Evolutionary conservation across 2,888 invertebrate genomes (phyloP).

Genomic region (Yponomeuta cagnagella): DNA sequence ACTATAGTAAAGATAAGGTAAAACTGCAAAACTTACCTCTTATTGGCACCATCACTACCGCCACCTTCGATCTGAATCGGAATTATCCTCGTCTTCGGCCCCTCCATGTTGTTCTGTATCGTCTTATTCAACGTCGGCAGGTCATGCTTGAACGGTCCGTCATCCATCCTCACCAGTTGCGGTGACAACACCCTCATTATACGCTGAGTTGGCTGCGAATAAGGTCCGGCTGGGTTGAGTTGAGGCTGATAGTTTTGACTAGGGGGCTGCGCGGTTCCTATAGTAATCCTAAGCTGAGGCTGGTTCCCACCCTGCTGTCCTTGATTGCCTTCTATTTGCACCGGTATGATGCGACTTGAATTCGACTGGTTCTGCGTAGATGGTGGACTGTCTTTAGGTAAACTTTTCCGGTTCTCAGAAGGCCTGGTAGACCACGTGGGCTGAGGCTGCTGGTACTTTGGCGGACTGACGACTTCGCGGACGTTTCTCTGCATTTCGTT

Average conservation of each 20-base stretch:
- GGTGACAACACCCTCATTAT: constrained; percentile 70
- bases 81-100: constrained; percentile 74
- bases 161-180: constrained; percentile 68
- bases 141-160: constrained; percentile 48
- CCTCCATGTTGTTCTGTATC: constrained; percentile 47
- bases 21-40: constrained; percentile 43
- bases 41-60: constrained; percentile 51
- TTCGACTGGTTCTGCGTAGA: constrained; percentile 43
- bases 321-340: constrained; percentile 77
- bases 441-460: constrained; percentile 60
- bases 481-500: constrained; percentile 55
- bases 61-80: constrained; percentile 77
- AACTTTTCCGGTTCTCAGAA: constrained; percentile 63
- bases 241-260: constrained; percentile 31
- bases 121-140: constrained; percentile 55
- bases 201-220: constrained; percentile 69
- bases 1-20: background rate
- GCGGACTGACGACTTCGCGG: constrained; percentile 62
- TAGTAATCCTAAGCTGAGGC: constrained; percentile 64
- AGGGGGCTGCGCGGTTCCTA: constrained; percentile 50
- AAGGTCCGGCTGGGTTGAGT: constrained; percentile 34
- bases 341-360: constrained; percentile 74
- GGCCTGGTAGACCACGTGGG: constrained; percentile 66
- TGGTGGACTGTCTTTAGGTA: constrained; percentile 51
- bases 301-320: constrained; percentile 43